Base-by-base conservation (phyloP, 2,797 vertebrate species). In the Vipera ursinii region DNA sequence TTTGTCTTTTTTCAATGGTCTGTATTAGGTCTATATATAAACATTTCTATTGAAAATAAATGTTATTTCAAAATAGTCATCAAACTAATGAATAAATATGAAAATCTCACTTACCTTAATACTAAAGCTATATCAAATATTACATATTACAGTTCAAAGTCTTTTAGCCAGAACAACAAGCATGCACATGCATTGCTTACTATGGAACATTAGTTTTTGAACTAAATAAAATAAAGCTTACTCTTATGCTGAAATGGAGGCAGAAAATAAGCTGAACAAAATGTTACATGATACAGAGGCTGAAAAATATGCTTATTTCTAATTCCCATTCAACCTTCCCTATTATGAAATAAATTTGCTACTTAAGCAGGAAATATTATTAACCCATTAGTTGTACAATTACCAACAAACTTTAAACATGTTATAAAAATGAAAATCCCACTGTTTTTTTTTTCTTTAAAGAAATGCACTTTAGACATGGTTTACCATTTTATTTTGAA, bases 151-250 rank as follows among this genome's bases (percentile, higher is more conserved):
- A 91, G 92, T 94, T 94, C 94, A 69, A 95, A 96, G 90, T 26
- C 91, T 38, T 82, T 92, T 85, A 95, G 89, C 93, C 94, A 95
- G 93, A 93, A 96, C 78, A 96, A 95, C 91, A 51, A 96, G 91
- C 97, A 97, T 97, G 97, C 97, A 97, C 97, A 97, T 97, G 97
- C 97, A 96, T 91, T 95, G 92, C 60, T 94, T 32, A 89, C 94
- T 95, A 93, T 90, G 63, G 93, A 90, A 2, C 91, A 94, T 92
- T 92, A 96, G 95, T 90, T 88, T 95, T 88, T 95, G 24, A 92
- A 63, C 90, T 95, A 32, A 24, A 93, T 48, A 10, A 93, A 95
- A 93, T 44, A 91, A 91, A 94, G 95, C 60, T 88, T 94, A 60
- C 2, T 73, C 13, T 86, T 89, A 89, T 82, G 13, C 48, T 91